Evolutionary conservation across 1,140 invertebrate species (phyloP), one percentile per base, ranked within the genome.

Genomic region (Drosophila bocqueti): DNA sequence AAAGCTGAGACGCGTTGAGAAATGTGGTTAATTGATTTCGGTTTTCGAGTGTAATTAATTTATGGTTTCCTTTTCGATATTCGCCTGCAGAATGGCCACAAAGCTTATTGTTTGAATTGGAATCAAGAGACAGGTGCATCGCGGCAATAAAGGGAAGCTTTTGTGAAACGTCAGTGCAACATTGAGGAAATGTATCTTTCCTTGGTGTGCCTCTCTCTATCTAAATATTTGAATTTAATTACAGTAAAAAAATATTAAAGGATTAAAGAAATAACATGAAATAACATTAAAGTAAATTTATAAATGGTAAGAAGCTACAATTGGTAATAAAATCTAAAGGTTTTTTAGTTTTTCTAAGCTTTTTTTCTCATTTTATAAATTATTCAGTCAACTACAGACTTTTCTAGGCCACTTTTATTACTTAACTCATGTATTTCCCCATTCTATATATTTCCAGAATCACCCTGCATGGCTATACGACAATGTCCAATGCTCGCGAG

Each of bases 401-500:
- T 52, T 34, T 18, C 26, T 18, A 13, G 5, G 0, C 29, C 0
- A 11, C 8, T 55, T 55, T 21, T 38, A 3, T 3, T 1, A n/a
- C 4, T 10, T 29, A 29, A 50, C 31, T 40, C 8, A 69, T 47
- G 5, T 43, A 5, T 68, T 50, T 6, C 26, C 26, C 26, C 6
- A 16, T 34, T 55, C 9, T 34, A 4, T 49, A 10, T 15, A 11
- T n/a, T 73, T 78, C 4, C 78, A 91, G 86, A 91, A 91, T 91
- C 58, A 84, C 66, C 68, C 80, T 92, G 75, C 83, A 92, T 92
- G 91, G 91, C 82, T 69, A 81, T 92, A 83, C 75, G 54, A 91
- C 85, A 87, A 92, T 92, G 91, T 90, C 91, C 80, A 92, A 90
- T 90, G 91, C 81, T 90, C 91, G 89, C 71, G 91, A 92, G 72